Evolutionary conservation across 2,888 invertebrate species (phyloP).

Genomic region (Strigamia transsilvanica): DNA sequence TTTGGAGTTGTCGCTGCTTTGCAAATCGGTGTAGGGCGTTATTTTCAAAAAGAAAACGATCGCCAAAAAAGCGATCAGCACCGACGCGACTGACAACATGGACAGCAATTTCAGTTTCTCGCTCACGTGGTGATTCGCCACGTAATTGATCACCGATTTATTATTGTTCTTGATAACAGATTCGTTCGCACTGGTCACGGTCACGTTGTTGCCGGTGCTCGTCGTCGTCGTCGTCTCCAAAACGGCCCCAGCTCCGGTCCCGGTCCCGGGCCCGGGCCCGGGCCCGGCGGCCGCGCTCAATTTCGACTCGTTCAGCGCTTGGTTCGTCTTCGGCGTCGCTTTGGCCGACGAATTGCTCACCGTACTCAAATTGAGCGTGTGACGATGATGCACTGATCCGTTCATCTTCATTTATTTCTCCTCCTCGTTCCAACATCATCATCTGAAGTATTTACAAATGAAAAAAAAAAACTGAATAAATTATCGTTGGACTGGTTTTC

Average conservation of each 20-base stretch:
- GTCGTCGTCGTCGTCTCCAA: no score
- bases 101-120: slow-evolving; percentile 87
- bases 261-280: not conserved
- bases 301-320: not conserved
- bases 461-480: not conserved
- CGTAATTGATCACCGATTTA: not conserved
- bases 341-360: slow-evolving; percentile 50
- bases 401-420: slow-evolving; percentile 46
- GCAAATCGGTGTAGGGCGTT: slow-evolving; percentile 73
- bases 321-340: slow-evolving; percentile 6
- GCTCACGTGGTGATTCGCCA: slow-evolving; percentile 65
- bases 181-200: not conserved
- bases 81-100: slow-evolving; percentile 82
- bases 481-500: not conserved
- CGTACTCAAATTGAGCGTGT: slow-evolving; percentile 34
- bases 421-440: not conserved
- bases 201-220: no score
- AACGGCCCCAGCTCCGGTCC: not conserved
- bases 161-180: not conserved
- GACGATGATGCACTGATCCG: slow-evolving; percentile 50
- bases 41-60: slow-evolving; percentile 81
- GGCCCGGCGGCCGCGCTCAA: not conserved
- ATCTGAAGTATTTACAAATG: not conserved
- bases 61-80: slow-evolving; percentile 82
- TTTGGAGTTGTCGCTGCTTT: slow-evolving; percentile 59